These are phyloP conservation scores for Leucosticte australis DNA, from an alignment of 2,113 vertebrate species.

Conservation along the genomic window DNA sequence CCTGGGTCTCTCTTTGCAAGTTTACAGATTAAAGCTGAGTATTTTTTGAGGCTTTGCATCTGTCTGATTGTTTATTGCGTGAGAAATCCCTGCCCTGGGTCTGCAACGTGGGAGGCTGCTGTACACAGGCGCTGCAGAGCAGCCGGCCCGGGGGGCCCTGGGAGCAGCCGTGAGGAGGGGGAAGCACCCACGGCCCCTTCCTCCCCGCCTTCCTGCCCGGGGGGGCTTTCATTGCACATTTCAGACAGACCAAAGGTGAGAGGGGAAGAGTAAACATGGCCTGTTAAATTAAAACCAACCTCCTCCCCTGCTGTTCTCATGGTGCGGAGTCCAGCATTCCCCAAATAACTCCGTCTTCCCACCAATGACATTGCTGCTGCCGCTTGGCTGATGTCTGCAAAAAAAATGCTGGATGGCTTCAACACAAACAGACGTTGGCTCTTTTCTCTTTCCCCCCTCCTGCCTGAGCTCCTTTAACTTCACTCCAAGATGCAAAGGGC, in stretches of 20 bases:
- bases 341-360: slow-evolving; percentile 68
- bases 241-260: slow-evolving; percentile 65
- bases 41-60: slow-evolving; percentile 39
- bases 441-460: neutral
- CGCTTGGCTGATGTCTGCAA: slow-evolving; percentile 47
- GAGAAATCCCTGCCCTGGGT: slow-evolving; percentile 1
- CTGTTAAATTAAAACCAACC: slow-evolving; percentile 70
- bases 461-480: neutral
- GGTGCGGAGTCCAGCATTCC: slow-evolving; percentile 67
- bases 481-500: neutral
- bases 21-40: slow-evolving; percentile 47
- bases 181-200: neutral
- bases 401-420: slow-evolving; percentile 41
- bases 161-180: neutral
- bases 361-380: slow-evolving; percentile 53
- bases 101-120: slow-evolving; percentile 14
- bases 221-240: neutral
- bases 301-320: slow-evolving; percentile 65
- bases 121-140: neutral
- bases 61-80: neutral
- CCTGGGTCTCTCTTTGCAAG: neutral
- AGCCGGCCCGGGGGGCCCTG: rapidly evolving
- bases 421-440: slow-evolving; percentile 15
- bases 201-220: rapidly evolving
- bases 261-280: slow-evolving; percentile 46